These are phyloP conservation scores for Xylota sylvarum DNA, from an alignment of 2,888 invertebrate genomes.

Conservation along the genomic window DNA sequence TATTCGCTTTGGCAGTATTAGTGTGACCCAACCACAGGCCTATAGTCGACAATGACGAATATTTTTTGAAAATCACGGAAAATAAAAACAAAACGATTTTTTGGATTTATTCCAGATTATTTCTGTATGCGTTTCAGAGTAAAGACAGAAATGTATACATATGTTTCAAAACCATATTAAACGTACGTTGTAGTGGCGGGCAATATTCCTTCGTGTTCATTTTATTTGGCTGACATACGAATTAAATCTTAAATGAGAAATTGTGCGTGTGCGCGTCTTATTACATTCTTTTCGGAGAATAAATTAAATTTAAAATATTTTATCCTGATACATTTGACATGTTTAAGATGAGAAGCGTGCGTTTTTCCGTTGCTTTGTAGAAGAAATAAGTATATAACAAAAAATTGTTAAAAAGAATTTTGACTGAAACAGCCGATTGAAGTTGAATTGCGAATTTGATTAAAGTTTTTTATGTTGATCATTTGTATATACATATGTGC, in stretches of 20 bases:
- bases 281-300: slow-evolving; percentile 7
- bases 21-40: slow-evolving; percentile 16
- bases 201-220: slow-evolving; percentile 26
- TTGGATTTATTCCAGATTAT: slow-evolving; percentile 69
- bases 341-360: slow-evolving; percentile 4
- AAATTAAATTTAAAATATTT: slow-evolving; percentile 14
- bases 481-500: not conserved
- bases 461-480: not conserved
- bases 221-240: slow-evolving; percentile 45
- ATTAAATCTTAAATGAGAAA: slow-evolving; percentile 28
- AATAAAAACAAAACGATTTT: slow-evolving; percentile 52
- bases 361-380: not conserved
- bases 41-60: not conserved
- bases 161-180: slow-evolving; percentile 33
- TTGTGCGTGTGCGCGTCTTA: slow-evolving; percentile 40
- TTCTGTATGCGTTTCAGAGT: slow-evolving; percentile 45
- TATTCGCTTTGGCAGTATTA: slow-evolving; percentile 7
- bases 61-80: slow-evolving; percentile 27
- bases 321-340: slow-evolving; percentile 5
- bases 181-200: slow-evolving; percentile 6
- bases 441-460: not conserved
- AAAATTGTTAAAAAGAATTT: not conserved
- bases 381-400: not conserved
- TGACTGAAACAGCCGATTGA: not conserved
- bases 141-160: slow-evolving; percentile 12